Conservation (phyloP, 1,140 invertebrate genomes). For the Xylocopa sonorina region DNA sequence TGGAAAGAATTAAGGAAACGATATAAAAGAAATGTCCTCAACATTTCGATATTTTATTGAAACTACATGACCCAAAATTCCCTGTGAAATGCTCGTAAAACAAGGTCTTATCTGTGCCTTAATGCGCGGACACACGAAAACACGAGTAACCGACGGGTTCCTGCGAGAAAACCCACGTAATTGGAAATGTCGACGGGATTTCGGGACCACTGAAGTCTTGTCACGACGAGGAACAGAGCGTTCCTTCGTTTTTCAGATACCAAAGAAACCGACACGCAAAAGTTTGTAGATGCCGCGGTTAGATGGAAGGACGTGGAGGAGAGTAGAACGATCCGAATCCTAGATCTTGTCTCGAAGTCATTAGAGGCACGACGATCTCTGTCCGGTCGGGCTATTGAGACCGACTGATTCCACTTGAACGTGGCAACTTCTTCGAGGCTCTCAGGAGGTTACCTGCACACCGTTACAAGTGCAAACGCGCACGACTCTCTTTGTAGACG, state of each 20-base stretch:
- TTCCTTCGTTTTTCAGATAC: background rate
- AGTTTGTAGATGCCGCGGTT: constrained; percentile 59
- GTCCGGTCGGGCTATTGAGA: constrained; percentile 41
- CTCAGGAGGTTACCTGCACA: background rate
- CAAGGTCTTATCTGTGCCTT: background rate
- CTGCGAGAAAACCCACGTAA: constrained; percentile 24
- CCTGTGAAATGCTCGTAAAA: too few relatives aligned
- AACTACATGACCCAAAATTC: too few relatives aligned
- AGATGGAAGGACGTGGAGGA: constrained; percentile 51
- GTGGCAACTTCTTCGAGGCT: constrained; percentile 27
- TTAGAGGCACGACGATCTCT: constrained; percentile 73
- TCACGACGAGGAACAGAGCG: constrained; percentile 22
- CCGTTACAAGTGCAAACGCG: background rate
- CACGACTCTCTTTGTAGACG: too few relatives aligned
- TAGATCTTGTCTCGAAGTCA: constrained; percentile 74
- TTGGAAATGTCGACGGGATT: constrained; percentile 41
- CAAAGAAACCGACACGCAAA: constrained; percentile 57
- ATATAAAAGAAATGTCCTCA: too few relatives aligned
- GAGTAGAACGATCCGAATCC: constrained; percentile 42
- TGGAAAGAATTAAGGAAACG: too few relatives aligned
- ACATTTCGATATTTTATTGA: too few relatives aligned
- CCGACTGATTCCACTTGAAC: too few relatives aligned
- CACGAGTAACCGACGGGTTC: constrained; percentile 1
- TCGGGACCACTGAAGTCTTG: constrained; percentile 33
- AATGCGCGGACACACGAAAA: constrained; percentile 25